Evolutionary conservation across 2,888 invertebrate genomes (phyloP).

Genomic region (Calameuta idolon): DNA sequence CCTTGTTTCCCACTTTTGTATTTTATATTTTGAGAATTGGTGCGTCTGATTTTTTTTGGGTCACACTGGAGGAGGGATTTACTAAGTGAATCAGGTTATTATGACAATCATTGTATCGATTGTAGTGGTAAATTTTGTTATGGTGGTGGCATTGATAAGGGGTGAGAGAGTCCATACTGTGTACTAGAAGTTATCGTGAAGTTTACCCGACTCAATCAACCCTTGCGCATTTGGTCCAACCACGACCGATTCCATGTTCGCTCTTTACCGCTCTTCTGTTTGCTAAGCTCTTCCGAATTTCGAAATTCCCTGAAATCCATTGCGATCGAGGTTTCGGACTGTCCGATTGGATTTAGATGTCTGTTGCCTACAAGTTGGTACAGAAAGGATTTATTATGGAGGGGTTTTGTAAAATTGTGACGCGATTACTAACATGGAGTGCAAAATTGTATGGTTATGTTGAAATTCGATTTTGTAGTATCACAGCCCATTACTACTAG

Average conservation of each 20-base stretch:
- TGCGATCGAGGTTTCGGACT: neutral
- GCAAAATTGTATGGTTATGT: neutral
- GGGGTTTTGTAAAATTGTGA: neutral
- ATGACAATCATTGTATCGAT: neutral
- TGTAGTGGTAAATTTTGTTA: neutral
- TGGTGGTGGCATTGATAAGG: neutral
- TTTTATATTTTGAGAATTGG: neutral
- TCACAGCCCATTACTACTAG: neutral
- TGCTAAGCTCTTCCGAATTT: conserved; percentile 23
- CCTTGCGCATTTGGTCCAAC: neutral
- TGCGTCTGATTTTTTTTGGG: neutral
- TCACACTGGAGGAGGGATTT: neutral
- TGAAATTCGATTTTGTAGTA: neutral
- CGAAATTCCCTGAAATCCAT: conserved; percentile 14
- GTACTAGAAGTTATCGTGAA: conserved; percentile 32
- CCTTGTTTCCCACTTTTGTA: neutral
- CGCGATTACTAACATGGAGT: neutral
- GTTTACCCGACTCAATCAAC: conserved; percentile 24
- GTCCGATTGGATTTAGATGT: neutral
- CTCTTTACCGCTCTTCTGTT: conserved; percentile 5
- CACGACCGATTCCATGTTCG: neutral
- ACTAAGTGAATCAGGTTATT: neutral
- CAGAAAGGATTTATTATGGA: neutral
- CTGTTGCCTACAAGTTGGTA: neutral
- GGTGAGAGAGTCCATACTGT: neutral